Evolutionary conservation across 2,888 invertebrate species (phyloP).

Genomic region (Pachydiplax longipennis): DNA sequence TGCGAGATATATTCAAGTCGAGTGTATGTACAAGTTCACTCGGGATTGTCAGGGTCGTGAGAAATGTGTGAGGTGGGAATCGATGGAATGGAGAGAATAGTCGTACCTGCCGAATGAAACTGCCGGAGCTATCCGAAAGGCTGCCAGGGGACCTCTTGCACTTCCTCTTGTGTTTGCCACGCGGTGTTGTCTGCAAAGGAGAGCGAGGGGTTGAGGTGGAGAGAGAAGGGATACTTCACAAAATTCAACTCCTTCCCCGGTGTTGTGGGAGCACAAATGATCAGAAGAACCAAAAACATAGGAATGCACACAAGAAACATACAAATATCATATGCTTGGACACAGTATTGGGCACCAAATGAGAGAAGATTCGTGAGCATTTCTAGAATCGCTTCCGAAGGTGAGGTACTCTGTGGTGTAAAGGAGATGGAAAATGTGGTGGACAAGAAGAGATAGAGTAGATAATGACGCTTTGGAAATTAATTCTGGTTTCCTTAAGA

Average conservation of each 20-base stretch:
- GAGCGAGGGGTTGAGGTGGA: not conserved
- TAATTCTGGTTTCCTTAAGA: not conserved
- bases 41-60: not conserved
- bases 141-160: constrained; percentile 53
- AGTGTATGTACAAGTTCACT: too few relatives aligned
- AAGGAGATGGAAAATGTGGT: not conserved
- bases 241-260: not conserved
- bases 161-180: constrained; percentile 48
- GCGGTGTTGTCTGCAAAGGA: constrained; percentile 30
- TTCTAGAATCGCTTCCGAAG: not conserved
- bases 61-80: not conserved
- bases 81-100: not conserved
- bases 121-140: constrained; percentile 55
- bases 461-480: not conserved
- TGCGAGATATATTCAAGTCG: too few relatives aligned
- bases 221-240: not conserved
- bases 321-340: not conserved
- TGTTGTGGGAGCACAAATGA: not conserved
- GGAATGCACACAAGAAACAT: not conserved
- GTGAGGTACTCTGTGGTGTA: not conserved
- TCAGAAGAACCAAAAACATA: not conserved
- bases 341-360: not conserved
- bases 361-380: not conserved
- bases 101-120: constrained; percentile 54
- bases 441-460: not conserved